Percentiles rank a stretch among this genome's conserved stretches.
phyloP scores from a whole-genome alignment of 92 coral and sea anemone genomes.

The Zoanthus gigantus region DNA sequence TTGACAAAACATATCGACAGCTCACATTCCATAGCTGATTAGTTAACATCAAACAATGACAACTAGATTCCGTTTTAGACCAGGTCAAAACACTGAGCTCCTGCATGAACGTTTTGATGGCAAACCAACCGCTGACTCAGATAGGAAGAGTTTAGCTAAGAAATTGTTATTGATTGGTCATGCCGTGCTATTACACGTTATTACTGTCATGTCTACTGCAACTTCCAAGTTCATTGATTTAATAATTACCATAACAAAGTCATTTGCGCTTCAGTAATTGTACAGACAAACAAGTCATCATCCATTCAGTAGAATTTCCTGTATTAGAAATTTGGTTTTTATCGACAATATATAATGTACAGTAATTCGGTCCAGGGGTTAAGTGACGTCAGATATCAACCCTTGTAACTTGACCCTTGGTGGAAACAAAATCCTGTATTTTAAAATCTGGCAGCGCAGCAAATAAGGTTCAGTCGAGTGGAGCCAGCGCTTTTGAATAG shows the following conservation, averaged over 20 bases:
- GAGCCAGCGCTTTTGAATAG: slow-evolving; percentile 25
- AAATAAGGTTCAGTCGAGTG: slow-evolving; percentile 21
- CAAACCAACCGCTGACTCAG: not conserved
- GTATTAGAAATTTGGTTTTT: not conserved
- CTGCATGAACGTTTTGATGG: not conserved
- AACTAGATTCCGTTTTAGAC: not conserved
- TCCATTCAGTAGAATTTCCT: slow-evolving; percentile 3
- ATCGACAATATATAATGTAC: not conserved
- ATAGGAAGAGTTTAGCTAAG: not conserved
- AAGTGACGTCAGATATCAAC: slow-evolving; percentile 16
- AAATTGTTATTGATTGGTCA: not conserved
- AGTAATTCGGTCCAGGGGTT: slow-evolving; percentile 10
- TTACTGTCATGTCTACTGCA: not conserved
- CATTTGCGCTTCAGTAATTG: slow-evolving; percentile 31
- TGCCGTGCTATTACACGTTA: not conserved
- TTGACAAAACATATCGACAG: not conserved
- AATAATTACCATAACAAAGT: not conserved
- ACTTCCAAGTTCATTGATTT: not conserved
- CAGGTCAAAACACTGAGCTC: not conserved
- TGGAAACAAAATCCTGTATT: not conserved
- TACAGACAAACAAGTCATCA: slow-evolving; percentile 17
- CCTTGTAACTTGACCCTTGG: not conserved
- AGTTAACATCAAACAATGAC: not conserved
- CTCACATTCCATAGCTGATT: not conserved
- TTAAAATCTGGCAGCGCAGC: slow-evolving; percentile 33